Conservation (phyloP, 2,797 vertebrate species). For the Triplophysa yarkandensis region DNA sequence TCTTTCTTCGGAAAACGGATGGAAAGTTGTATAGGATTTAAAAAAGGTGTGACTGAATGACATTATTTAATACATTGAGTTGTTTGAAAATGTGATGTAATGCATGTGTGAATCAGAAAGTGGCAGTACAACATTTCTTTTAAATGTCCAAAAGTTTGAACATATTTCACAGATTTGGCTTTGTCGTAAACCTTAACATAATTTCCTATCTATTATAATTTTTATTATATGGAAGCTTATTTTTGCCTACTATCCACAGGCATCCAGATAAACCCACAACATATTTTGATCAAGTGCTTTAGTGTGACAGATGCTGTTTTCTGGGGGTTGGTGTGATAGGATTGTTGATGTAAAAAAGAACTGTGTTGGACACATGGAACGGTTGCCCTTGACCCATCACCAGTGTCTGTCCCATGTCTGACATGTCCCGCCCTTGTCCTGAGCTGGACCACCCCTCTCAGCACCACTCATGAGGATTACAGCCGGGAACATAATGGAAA, state of each 20-base stretch:
- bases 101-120: conserved; percentile 22
- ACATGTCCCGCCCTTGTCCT: conserved; percentile 14
- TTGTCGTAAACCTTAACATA: background rate
- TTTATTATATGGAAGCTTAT: too few relatives aligned
- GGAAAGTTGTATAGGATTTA: too few relatives aligned
- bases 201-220: conserved; percentile 51
- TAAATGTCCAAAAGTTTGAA: background rate
- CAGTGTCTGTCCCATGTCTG: background rate
- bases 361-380: background rate
- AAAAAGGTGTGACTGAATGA: too few relatives aligned
- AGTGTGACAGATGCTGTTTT: conserved; percentile 56
- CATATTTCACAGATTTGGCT: background rate
- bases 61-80: too few relatives aligned
- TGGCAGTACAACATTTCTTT: conserved; percentile 7
- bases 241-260: too few relatives aligned
- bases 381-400: conserved; percentile 16
- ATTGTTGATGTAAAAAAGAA: conserved; percentile 58
- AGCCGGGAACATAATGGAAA: conserved; percentile 2
- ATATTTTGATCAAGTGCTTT: conserved; percentile 34
- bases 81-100: background rate
- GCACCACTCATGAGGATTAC: conserved; percentile 33
- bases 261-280: background rate
- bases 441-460: conserved; percentile 30
- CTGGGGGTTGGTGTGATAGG: conserved; percentile 36
- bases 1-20: too few relatives aligned